A percentile compares a stretch with the other conserved stretches of the same genome.
Evolutionary conservation across 2,797 vertebrate genomes (phyloP).

Genomic region (Enteromius afrohamiltoni): DNA sequence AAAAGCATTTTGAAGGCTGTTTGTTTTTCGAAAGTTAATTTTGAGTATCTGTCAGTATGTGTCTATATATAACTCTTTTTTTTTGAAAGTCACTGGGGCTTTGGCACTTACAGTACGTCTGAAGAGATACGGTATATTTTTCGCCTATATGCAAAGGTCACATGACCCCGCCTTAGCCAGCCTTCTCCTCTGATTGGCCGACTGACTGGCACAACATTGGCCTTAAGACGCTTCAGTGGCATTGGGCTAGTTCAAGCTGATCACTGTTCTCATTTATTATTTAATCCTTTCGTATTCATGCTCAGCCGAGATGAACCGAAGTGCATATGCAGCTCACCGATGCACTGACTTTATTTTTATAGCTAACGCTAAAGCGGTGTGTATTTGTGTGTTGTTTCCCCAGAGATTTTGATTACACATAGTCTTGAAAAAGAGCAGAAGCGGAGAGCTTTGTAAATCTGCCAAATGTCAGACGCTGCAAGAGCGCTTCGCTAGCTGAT

Average conservation of each 20-base stretch:
- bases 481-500: conserved; percentile 20
- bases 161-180: conserved; percentile 63
- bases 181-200: conserved; percentile 56
- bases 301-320: conserved; percentile 40
- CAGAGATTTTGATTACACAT: conserved; percentile 32
- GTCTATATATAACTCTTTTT: conserved; percentile 47
- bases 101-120: conserved; percentile 39
- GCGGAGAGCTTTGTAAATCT: conserved; percentile 34
- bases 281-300: conserved; percentile 50
- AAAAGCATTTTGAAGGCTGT: conserved; percentile 39
- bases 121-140: conserved; percentile 52
- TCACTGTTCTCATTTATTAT: conserved; percentile 53
- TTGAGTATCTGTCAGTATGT: conserved; percentile 49
- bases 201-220: conserved; percentile 55
- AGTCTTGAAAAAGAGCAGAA: conserved; percentile 37
- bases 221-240: conserved; percentile 59
- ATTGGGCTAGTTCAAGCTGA: conserved; percentile 52
- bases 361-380: conserved; percentile 44
- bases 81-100: conserved; percentile 49
- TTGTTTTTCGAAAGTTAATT: conserved; percentile 33
- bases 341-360: conserved; percentile 57
- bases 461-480: conserved; percentile 41
- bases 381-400: conserved; percentile 34
- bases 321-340: conserved; percentile 53
- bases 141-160: conserved; percentile 64